These are phyloP conservation scores for Stenchaetothrips biformis DNA, from an alignment of 2,888 invertebrate genomes.

Conservation along the genomic window DNA sequence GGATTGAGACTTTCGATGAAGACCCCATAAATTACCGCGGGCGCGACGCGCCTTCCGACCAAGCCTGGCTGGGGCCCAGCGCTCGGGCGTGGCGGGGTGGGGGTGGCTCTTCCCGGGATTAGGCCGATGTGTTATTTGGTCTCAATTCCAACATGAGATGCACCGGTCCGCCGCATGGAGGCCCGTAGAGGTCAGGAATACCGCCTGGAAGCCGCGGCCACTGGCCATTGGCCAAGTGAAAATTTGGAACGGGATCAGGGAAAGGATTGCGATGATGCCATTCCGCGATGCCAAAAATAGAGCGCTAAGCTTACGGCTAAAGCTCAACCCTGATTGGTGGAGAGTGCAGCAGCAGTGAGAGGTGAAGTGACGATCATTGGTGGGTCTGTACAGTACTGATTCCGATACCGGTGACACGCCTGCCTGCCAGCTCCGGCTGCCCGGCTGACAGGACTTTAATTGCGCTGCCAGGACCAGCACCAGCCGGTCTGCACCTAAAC, in stretches of 20 bases:
- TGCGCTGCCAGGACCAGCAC: not conserved
- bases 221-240: too few species aligned
- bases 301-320: too few species aligned
- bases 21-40: not conserved
- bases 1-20: constrained; percentile 20
- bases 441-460: not conserved
- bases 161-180: too few species aligned
- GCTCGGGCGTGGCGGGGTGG: not conserved
- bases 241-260: too few species aligned
- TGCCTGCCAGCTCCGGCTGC: not conserved
- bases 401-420: not conserved
- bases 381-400: not conserved
- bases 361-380: not conserved
- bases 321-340: too few species aligned
- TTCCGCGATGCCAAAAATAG: too few species aligned
- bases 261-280: too few species aligned
- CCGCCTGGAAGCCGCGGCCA: too few species aligned
- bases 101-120: not conserved
- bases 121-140: too few species aligned
- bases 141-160: too few species aligned
- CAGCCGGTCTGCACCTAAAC: not conserved
- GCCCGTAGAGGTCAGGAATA: too few species aligned
- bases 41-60: not conserved
- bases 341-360: not conserved
- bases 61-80: not conserved